Evolutionary conservation across 1,140 invertebrate species (phyloP), one percentile per base, ranked within the genome.

Genomic region (Drosophila leontia): DNA sequence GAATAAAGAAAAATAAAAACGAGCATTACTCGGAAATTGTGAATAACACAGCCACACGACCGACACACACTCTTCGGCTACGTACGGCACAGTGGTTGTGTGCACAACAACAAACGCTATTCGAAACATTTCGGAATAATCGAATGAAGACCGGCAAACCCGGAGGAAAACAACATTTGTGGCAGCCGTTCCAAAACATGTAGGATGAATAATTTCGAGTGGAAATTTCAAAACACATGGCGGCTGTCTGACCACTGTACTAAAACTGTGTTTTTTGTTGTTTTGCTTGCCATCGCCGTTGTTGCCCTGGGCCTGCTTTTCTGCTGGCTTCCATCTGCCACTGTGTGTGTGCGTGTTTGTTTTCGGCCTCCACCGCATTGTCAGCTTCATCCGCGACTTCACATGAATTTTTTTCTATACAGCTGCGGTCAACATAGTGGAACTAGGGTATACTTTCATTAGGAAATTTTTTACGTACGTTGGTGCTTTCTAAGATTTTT

Each of bases 1-100:
- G 39, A 77, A 78, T 60, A 57, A 78, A 56, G 42, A 62, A 71
- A 80, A 47, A 78, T 60, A 84, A 87, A 83, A 84, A 84, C 84
- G 85, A 84, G 84, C 84, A 87, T 87, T 87, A 88, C 83, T 88
- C 80, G 84, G 78, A 84, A 88, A 70, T 78, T 87, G 80, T 87
- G 86, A 87, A 87, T 80, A 87, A 84, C 76, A 79, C 80, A 82
- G 60, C 32, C 51, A 35, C 60, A 76, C 35, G 47, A 56, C 44
- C 57, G 26, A 70, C 32, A 67, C 50, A 57, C 67, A 80, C 58
- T 37, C 63, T 61, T 61, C 63, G 42, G 56, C 48, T 55, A 62
- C 34, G 51, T 62, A 59, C 34, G 53, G 44, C 45, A 74, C 68
- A 74, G 68, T 74, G 70, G 70, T 74, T 74, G 53, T 23, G 57